Base-by-base conservation (phyloP, 1,140 invertebrate species). In the Camponotus pennsylvanicus region DNA sequence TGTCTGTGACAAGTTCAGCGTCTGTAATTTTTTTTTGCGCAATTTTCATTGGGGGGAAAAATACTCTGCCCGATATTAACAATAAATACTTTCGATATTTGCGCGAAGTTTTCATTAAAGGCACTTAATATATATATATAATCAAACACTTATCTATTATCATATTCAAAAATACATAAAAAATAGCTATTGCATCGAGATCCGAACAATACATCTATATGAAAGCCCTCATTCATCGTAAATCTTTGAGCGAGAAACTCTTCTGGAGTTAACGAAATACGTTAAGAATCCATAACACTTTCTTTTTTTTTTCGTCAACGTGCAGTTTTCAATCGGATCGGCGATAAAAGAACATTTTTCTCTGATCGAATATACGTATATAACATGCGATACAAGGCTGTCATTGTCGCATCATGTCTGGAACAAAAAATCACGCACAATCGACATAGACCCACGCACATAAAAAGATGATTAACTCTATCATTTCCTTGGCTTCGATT, bases 71-170 rank as follows among this genome's bases (percentile, higher is more conserved):
- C 6, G 7, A 40, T 67, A 57, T 27, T 71, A 45, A 32, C 11
- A 71, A 59, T 59, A 80, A 79, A 80, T 71, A 82, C 18, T 71
- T 71, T 45, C 11, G 52, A 45, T 45, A 70, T 13, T 32, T 32
- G 6, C 21, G 15, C 27, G 2, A 3, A 15, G 52, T 59, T 40
- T 40, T 71, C 11, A 5, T 52, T 52, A 67, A 59, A 82, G 66
- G 37, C 66, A 82, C 37, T 82, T 82, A 71, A 80, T 27, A 27
- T 27, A 27, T 27, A 27, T 37, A 59, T 59, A 27, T 42, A 71
- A 40, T 15, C 59, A 70, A 11, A 59, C 6, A 13, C 15, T 55
- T 70, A 55, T 18, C n/a, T 80, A 80, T 18, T 40, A 69, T 18
- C 27, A 3, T 57, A 37, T 57, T 11, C 40, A 57, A 32, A 66